Conservation (phyloP, 2,797 vertebrate species). For the Bucorvus abyssinicus region DNA sequence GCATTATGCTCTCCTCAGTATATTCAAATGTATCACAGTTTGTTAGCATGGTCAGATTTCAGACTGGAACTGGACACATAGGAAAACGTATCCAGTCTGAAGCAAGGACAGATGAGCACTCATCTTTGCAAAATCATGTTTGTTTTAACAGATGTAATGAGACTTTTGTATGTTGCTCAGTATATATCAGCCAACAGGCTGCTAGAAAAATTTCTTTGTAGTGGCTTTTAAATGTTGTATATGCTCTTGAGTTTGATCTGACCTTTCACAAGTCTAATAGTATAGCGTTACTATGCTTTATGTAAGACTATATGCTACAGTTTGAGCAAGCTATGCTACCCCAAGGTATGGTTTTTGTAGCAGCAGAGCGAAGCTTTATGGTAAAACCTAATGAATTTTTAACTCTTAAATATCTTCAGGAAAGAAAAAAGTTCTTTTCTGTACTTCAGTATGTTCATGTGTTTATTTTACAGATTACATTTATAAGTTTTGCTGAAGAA, state of each 20-base stretch:
- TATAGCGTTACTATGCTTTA: not conserved
- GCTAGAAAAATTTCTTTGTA: not conserved
- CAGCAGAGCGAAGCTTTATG: not conserved
- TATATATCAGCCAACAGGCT: not conserved
- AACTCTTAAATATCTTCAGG: not conserved
- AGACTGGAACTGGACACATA: not conserved
- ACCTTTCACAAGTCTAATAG: not conserved
- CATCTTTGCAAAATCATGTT: not conserved
- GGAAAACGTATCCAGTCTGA: not conserved
- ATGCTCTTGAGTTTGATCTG: not conserved
- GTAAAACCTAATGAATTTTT: not conserved
- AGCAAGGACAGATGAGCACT: not conserved
- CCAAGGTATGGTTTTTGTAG: not conserved
- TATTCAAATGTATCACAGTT: not conserved
- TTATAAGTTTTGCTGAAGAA: constrained; percentile 77
- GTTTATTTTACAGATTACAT: constrained; percentile 75
- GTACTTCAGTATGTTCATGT: not conserved
- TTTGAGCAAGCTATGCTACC: not conserved
- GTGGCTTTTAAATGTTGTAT: not conserved
- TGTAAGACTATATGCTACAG: not conserved
- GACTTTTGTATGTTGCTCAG: not conserved
- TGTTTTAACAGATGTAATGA: not conserved
- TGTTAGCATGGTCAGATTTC: not conserved
- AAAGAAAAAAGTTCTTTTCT: not conserved
- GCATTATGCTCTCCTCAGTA: not conserved